Conservation (phyloP, 2,888 invertebrate species). For the Oligia fasciuncula region DNA sequence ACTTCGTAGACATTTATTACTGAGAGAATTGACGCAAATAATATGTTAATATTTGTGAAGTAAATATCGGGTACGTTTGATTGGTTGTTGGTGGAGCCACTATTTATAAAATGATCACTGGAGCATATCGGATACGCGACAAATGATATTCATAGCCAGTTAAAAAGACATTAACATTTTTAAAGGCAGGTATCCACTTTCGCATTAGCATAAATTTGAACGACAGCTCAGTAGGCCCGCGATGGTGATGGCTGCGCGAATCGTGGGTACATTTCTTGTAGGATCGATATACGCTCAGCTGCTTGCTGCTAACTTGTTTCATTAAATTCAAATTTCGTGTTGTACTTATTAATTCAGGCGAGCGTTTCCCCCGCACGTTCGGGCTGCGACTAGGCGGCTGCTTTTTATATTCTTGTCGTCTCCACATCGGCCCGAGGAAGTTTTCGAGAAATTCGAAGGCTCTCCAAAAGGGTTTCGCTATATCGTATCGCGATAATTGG, state of each 20-base stretch:
- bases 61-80: conserved; percentile 25
- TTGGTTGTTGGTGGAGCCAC: conserved; percentile 39
- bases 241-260: conserved; percentile 34
- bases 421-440: conserved; percentile 70
- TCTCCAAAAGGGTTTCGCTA: conserved; percentile 67
- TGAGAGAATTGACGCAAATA: conserved; percentile 21
- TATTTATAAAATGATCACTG: conserved; percentile 5
- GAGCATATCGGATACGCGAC: conserved; percentile 10
- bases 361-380: conserved; percentile 82
- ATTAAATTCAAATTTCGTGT: conserved; percentile 91
- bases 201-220: conserved; percentile 57
- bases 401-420: conserved; percentile 84
- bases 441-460: conserved; percentile 68
- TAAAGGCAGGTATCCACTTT: conserved; percentile 39
- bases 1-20: conserved; percentile 28
- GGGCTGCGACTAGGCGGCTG: conserved; percentile 73
- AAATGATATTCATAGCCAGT: conserved; percentile 29
- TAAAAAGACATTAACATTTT: conserved; percentile 33
- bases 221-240: conserved; percentile 44
- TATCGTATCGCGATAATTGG: conserved; percentile 70
- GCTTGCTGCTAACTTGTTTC: conserved; percentile 88
- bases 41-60: conserved; percentile 21
- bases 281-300: conserved; percentile 88
- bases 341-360: conserved; percentile 90
- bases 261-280: conserved; percentile 77